Percentiles rank a stretch among this genome's conserved stretches.
These are phyloP conservation scores for Pseudomyrmex sp. DNA, from an alignment of 1,140 invertebrate species.

Conservation along the genomic window DNA sequence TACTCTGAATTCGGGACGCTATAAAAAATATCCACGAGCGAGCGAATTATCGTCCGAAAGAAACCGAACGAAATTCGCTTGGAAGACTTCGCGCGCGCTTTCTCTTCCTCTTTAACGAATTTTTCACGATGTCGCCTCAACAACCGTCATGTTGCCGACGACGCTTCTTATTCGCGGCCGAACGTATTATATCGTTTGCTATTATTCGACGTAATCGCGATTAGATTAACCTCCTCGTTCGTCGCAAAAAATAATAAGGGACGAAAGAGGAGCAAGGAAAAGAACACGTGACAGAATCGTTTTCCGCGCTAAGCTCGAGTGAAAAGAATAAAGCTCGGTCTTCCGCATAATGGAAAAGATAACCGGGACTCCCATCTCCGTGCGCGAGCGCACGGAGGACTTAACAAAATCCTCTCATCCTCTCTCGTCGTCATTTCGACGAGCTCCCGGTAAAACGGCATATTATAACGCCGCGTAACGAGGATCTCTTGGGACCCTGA, in stretches of 20 bases:
- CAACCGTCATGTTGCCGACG: background rate
- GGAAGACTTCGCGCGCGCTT: background rate
- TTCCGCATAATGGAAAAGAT: slow-evolving; percentile 70
- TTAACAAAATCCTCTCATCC: slow-evolving; percentile 79
- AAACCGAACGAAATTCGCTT: background rate
- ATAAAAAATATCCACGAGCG: slow-evolving; percentile 17
- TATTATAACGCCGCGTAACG: slow-evolving; percentile 61
- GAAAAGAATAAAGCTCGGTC: slow-evolving; percentile 72
- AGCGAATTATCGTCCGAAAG: background rate
- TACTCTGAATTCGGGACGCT: slow-evolving; percentile 20
- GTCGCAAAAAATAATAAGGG: background rate
- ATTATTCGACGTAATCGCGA: slow-evolving; percentile 55
- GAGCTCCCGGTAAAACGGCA: slow-evolving; percentile 65
- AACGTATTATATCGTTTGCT: slow-evolving; percentile 2
- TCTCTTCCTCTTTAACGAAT: slow-evolving; percentile 18
- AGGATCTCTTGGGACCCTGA: slow-evolving; percentile 51
- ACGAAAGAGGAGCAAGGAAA: slow-evolving; percentile 9
- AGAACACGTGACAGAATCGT: slow-evolving; percentile 54
- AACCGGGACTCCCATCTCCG: slow-evolving; percentile 70
- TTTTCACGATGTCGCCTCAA: background rate
- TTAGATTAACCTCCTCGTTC: slow-evolving; percentile 63
- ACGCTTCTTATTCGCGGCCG: background rate
- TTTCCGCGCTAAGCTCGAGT: slow-evolving; percentile 63
- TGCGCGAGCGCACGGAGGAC: slow-evolving; percentile 55
- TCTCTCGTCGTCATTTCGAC: slow-evolving; percentile 59